Evolutionary conservation across 2,888 invertebrate species (phyloP), one percentile per base, ranked within the genome.

Genomic region (Plagodis pulveraria): DNA sequence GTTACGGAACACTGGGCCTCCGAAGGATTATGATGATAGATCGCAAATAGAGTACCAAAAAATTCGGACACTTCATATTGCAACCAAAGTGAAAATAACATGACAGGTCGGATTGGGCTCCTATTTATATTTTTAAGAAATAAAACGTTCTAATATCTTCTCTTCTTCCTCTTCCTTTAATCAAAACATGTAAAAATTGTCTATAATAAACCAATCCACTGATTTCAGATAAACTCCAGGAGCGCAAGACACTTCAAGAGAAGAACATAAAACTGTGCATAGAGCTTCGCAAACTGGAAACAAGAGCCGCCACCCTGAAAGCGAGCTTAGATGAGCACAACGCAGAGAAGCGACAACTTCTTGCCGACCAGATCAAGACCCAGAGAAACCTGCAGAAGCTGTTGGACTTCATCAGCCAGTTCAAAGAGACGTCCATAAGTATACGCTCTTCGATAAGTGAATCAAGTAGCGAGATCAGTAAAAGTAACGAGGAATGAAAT

Each of bases 331-430:
- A 91, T 67, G 91, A 91, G 33, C 92, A 91, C 64, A 91, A 91
- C 43, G 87, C 85, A 0, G 93, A 92, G 71, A 93, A 93, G 64
- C 77, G 91, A 2, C 87, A 91, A 58, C 74, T 93, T 10, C 71
- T 93, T 9, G 84, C 92, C 2, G 89, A 90, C 63, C 92, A 93
- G 71, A 91, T 93, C 32, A 85, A 89, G 63, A 93, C 91, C 4
- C 92, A 91, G 72, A 81, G 91, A 63, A 89, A 92, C 72, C 80
- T 93, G 10, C 91, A 93, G 78, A 91, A 91, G 58, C 84, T 93
- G 7, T 80, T 93, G 6, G 93, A 93, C 70, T 93, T 93, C 72
- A 89, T 93, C 70, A 87, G 91, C 55, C 91, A 90, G 63, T 93
- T 93, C 61, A 91, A 91, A 58, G 91, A 91, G 68, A 89, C 91